Base-by-base conservation (phyloP, 2,888 invertebrate species). In the Eilema sororculum region DNA sequence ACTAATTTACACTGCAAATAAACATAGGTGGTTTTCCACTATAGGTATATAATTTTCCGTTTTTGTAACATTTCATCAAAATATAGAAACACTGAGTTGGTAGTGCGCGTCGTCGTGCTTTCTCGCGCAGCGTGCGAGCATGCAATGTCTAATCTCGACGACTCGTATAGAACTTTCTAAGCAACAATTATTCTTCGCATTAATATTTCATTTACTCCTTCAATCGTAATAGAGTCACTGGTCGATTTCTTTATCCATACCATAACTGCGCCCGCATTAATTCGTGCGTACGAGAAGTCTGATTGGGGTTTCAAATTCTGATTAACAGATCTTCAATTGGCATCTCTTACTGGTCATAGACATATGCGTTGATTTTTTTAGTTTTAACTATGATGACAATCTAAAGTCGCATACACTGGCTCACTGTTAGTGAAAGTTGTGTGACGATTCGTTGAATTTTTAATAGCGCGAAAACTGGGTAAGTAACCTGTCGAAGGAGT, bases 161-260 rank as follows among this genome's bases (percentile, higher is more conserved):
- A 89, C 87, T 89, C 87, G 89, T 87, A 89, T 90, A 87, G 89
- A 93, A 95, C 95, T 95, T 95, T 95, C 95, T 95, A 95, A 93
- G 93, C 93, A 94, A 93, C 91, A 93, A 95, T 94, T 94, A 93
- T 91, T 91, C 91, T 93, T 92, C 90, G 89, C 94, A 95, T 95
- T 92, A 94, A 94, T 95, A 94, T 94, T 95, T 92, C 89, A 94
- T 94, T 92, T 90, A 86, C 87, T 90, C 87, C 88, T 89, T 87
- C 87, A 86, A 88, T 89, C 80, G 86, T 86, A 82, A 87, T 88
- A 85, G 83, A 86, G 89, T 88, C 84, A 86, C 75, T 76, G 65
- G 74, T 58, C 65, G 79, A 82, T 82, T 81, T 81, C 79, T 78
- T 79, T 80, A 80, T 77, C 75, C 75, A 83, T 80, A 77, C 73